A percentile compares a stretch with the other conserved stretches of the same genome.
Conservation (phyloP, 2,888 invertebrate genomes). For the Rhagium mordax region DNA sequence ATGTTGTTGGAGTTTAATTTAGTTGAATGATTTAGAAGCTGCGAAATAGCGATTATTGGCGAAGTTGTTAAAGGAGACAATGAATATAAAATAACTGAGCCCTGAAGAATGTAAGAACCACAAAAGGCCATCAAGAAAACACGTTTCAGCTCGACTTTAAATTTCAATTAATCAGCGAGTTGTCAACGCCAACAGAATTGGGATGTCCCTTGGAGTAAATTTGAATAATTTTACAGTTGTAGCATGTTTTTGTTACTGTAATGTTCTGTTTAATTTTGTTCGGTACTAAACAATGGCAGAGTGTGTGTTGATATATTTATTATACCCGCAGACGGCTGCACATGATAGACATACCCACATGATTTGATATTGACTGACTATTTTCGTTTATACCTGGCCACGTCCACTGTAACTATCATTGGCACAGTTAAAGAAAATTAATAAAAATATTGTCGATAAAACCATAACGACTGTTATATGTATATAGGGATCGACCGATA, state of each 20-base stretch:
- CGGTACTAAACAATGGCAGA: slow-evolving; percentile 25
- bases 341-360: slow-evolving; percentile 38
- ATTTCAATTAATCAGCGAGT: slow-evolving; percentile 56
- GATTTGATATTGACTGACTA: slow-evolving; percentile 32
- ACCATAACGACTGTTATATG: no score
- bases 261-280: slow-evolving; percentile 25
- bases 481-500: no score
- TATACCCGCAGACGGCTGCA: slow-evolving; percentile 36
- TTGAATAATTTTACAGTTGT: slow-evolving; percentile 37
- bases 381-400: slow-evolving; percentile 34
- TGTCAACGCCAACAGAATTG: slow-evolving; percentile 38
- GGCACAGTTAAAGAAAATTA: not conserved
- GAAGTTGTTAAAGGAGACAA: slow-evolving; percentile 35
- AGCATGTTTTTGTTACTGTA: slow-evolving; percentile 26
- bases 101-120: slow-evolving; percentile 52
- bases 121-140: slow-evolving; percentile 56
- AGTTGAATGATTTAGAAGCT: slow-evolving; percentile 20
- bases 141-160: slow-evolving; percentile 53
- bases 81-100: slow-evolving; percentile 40
- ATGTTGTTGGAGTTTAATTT: not conserved
- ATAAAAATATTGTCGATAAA: not conserved
- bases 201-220: slow-evolving; percentile 29
- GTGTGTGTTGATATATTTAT: slow-evolving; percentile 34
- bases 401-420: not conserved
- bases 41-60: slow-evolving; percentile 18